phyloP scores from a whole-genome alignment of 1,140 invertebrate genomes.

The Pentalonia nigronervosa region DNA sequence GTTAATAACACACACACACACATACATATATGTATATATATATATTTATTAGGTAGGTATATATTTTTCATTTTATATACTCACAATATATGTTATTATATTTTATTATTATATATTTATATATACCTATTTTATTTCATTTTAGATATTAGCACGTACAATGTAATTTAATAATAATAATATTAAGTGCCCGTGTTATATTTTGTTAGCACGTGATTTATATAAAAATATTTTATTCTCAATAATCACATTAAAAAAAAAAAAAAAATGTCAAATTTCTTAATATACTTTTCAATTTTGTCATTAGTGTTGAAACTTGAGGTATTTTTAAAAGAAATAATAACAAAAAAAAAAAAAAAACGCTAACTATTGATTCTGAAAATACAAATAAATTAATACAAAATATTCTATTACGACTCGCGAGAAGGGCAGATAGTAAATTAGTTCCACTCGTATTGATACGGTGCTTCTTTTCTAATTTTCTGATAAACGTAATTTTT shows the following conservation, averaged over 20 bases:
- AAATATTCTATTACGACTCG: not conserved
- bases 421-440: not conserved
- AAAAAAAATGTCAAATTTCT: not conserved
- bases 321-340: too few relatives aligned
- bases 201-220: not conserved
- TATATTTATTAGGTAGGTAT: too few relatives aligned
- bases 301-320: too few relatives aligned
- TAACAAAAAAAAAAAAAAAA: too few relatives aligned
- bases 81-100: not conserved
- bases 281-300: too few relatives aligned
- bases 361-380: not conserved
- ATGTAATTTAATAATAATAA: not conserved
- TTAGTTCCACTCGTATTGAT: not conserved
- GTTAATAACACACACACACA: too few relatives aligned
- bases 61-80: not conserved
- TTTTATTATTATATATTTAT: too few relatives aligned
- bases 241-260: not conserved
- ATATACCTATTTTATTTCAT: too few relatives aligned
- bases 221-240: not conserved
- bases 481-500: not conserved
- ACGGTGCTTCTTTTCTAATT: not conserved
- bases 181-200: not conserved
- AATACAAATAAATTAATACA: not conserved
- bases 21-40: too few relatives aligned
- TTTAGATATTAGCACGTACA: not conserved